Evolutionary conservation across 2,797 vertebrate species (phyloP).

Genomic region (Odontamblyopus lacepedii): DNA sequence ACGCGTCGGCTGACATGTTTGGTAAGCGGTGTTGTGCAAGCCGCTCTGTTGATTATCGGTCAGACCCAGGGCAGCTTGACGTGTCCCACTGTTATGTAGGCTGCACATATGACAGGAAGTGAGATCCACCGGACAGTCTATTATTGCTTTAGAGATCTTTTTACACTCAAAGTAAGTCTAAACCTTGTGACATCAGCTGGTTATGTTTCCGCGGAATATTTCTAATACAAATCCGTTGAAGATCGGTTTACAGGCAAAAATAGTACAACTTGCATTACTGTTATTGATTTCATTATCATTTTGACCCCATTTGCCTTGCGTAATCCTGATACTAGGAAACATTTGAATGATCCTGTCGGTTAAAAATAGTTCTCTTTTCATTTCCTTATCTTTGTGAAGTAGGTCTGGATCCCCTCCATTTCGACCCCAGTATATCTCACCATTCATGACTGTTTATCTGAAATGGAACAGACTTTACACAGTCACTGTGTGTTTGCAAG

Average conservation of each 20-base stretch:
- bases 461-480: not conserved
- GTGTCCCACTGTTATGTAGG: constrained; percentile 16
- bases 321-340: not conserved
- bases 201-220: constrained; percentile 1
- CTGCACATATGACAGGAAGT: not conserved
- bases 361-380: constrained; percentile 5
- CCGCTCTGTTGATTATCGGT: constrained; percentile 41
- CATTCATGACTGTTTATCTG: constrained; percentile 3
- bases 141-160: constrained; percentile 1
- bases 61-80: constrained; percentile 21
- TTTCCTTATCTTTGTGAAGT: not conserved
- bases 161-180: constrained; percentile 8
- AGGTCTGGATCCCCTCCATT: not conserved
- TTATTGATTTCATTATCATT: constrained; percentile 11
- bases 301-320: constrained; percentile 2
- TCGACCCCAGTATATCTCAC: not conserved
- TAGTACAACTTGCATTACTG: constrained; percentile 5
- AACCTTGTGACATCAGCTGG: constrained; percentile 14
- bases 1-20: constrained; percentile 31
- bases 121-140: not conserved
- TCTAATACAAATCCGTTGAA: not conserved
- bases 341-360: not conserved
- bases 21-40: constrained; percentile 44
- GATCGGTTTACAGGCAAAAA: constrained; percentile 5
- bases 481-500: not conserved